A percentile compares a stretch with the other conserved stretches of the same genome.
These are phyloP conservation scores for Solen grandis DNA, from an alignment of 1,140 invertebrate genomes.

Conservation along the genomic window DNA sequence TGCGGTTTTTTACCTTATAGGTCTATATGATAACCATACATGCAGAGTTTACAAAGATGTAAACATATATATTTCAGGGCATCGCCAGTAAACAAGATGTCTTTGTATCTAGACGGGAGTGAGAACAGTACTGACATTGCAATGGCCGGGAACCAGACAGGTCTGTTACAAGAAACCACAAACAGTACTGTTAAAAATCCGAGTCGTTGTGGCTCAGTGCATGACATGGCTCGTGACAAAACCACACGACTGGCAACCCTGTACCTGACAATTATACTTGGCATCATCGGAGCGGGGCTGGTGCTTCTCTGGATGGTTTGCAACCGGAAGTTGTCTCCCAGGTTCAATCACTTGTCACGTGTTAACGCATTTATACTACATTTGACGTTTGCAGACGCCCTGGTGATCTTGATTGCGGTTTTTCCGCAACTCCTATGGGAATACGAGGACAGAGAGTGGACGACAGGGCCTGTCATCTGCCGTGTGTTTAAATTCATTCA, in stretches of 20 bases:
- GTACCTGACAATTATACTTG: conserved; percentile 68
- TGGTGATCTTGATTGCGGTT: conserved; percentile 77
- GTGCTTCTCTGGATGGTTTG: conserved; percentile 73
- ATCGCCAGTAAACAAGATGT: too few species aligned
- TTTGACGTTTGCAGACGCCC: conserved; percentile 77
- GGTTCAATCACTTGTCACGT: conserved; percentile 63
- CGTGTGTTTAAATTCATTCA: conserved; percentile 79
- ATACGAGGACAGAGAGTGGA: conserved; percentile 76
- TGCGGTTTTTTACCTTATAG: too few species aligned
- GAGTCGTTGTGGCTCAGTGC: conserved; percentile 52
- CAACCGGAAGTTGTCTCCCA: conserved; percentile 68
- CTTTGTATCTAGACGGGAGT: too few species aligned
- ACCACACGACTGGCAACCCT: conserved; percentile 58
- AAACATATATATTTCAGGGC: too few species aligned
- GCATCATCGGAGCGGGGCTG: conserved; percentile 68
- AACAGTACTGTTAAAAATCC: too few species aligned
- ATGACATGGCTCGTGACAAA: conserved; percentile 68
- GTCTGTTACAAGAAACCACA: too few species aligned
- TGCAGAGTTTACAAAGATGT: too few species aligned
- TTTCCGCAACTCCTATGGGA: conserved; percentile 80
- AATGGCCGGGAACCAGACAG: too few species aligned
- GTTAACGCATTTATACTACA: conserved; percentile 79
- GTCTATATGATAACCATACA: too few species aligned
- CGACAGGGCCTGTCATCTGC: conserved; percentile 78
- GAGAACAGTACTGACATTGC: too few species aligned